Evolutionary conservation across 2,113 vertebrate genomes (phyloP), one percentile per base, ranked within the genome.

Genomic region (Apteryx mantelli): DNA sequence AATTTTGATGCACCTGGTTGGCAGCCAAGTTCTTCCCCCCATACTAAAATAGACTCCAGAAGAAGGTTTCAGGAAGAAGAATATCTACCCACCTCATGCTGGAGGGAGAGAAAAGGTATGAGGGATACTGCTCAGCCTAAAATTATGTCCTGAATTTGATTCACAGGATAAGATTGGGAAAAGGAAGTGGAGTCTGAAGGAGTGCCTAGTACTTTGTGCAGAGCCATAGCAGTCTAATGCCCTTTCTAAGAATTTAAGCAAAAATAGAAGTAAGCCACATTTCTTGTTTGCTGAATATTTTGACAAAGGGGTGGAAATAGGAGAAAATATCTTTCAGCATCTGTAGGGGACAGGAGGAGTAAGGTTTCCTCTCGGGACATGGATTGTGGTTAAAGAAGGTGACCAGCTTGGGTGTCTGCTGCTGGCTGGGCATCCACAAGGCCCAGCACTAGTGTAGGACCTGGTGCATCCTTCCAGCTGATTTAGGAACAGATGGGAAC

Each of bases 391-490:
- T 16, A 64, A 63, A 85, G 12, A 75, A 4, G 5, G 8, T 64
- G 9, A 32, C 9, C 9, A 30, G 5, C 36, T 0, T 25, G 19
- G 7, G 13, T n/a, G n/a, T 9, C 15, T 24, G 6, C 22, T 65
- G 26, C 42, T 65, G 55, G 12, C 21, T 76, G 38, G 20, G 30
- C 12, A 13, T 85, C 44, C 58, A 15, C 13, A 64, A 52, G 14
- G 25, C 19, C 19, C 13, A 24, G 12, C 2, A 1, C 21, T 69
- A 69, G 25, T 42, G 55, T 3, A 42, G 11, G 3, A 24, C 42
- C 61, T 64, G 26, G 28, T 48, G 76, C 55, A 58, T 9, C 8
- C 5, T 61, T 10, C 5, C 19, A 79, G 8, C 38, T 61, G 34
- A 28, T 24, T 52, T 52, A 42, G 83, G 6, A 83, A 78, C 3